Evolutionary conservation across 2,797 vertebrate species (phyloP), one percentile per base, ranked within the genome.

Genomic region (Eulemur coronatus): DNA sequence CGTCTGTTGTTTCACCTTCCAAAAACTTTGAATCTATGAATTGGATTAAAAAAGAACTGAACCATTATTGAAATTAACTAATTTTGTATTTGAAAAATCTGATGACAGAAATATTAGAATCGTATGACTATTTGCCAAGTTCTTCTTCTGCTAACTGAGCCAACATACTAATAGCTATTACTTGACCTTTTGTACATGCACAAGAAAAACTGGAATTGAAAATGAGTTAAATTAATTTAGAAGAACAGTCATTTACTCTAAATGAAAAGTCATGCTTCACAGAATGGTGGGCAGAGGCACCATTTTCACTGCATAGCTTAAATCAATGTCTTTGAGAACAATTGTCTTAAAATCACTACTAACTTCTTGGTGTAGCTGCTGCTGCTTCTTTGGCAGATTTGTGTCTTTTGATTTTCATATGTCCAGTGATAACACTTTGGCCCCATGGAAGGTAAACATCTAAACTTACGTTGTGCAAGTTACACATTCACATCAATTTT

Each of bases 81-180:
- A 92, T 89, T 87, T 91, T 80, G 85, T 94, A 38, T 80, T 96
- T 93, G 72, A 94, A 96, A 96, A 92, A 79, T 94, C 55, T 48
- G 50, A 85, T 96, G 79, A 93, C 70, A 91, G n/a, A 55, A 30
- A 91, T 96, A 93, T 94, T 97, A 91, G 78, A 96, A 86, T 94
- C 22, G 4, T 91, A 89, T 84, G 86, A 70, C 46, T 80, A 46
- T 85, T 95, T 97, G 61, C 86, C 91, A 96, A 87, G 72, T 95
- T 87, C 59, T 94, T 84, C 55, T 84, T 78, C 38, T n/a, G 41
- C 52, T 69, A 79, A 76, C 41, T 28, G 20, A 96, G 91, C 82
- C 89, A 96, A 80, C 14, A 33, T 70, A 82, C 73, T 96, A 76
- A 96, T 89, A 95, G 85, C 41, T 88, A 75, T 92, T 59, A 89